Evolutionary conservation across 2,113 vertebrate species (phyloP), one percentile per base, ranked within the genome.

Genomic region (Hystrix brachyura): DNA sequence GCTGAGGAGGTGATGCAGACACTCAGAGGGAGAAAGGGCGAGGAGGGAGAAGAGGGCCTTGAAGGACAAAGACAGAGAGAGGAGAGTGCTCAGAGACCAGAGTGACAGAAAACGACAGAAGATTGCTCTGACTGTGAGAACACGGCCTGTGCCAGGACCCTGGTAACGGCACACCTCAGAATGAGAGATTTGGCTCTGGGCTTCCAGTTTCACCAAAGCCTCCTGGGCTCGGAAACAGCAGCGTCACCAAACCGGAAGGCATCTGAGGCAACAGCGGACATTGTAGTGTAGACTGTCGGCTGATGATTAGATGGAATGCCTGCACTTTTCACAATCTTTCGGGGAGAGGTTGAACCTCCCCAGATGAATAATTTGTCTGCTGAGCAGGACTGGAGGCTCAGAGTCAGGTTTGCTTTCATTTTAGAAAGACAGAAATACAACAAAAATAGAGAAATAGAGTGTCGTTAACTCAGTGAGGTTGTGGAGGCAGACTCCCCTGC

Each of bases 401-500:
- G 62, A 92, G 32, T 92, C 82, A 92, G 25, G 53, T 87, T 92
- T n/a, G 69, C 3, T 95, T 85, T 95, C 7, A 83, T 86, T 91
- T 64, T 87, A 67, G 82, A 82, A 93, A 79, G 1, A 67, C 15
- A 38, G 15, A 67, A 48, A 53, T 74, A 46, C 64, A 62, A 76
- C 23, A 89, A 88, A 81, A 74, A 43, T 6, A 59, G 7, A 92
- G 51, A 87, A 92, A 87, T 85, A 81, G 4, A 90, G 67, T 92
- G 43, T 57, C 71, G 67, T 19, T 64, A 69, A 17, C 72, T 92
- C 38, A 88, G 11, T 9, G 15, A 53, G 18, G 59, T 19, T 90
- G 17, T 83, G 27, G 60, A 71, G 53, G 69, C 64, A 82, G 60
- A 86, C 27, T 91, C n/a, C 57, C 65, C 46, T 62, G 87, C 87